Conservation (phyloP, 2,113 vertebrate species). For the Promerops cafer region DNA sequence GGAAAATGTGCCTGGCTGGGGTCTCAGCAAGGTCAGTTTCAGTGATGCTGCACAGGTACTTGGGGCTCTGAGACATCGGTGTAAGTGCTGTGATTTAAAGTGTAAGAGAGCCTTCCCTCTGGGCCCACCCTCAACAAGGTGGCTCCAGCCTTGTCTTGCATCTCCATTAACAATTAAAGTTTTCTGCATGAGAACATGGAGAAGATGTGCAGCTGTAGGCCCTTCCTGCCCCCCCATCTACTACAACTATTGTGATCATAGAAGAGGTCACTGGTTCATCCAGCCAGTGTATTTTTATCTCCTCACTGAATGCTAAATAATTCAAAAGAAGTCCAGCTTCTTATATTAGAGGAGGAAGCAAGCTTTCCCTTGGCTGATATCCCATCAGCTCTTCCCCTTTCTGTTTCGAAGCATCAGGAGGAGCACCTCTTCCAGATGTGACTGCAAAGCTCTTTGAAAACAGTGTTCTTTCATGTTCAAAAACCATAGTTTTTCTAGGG, state of each 20-base stretch:
- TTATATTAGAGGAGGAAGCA: not conserved
- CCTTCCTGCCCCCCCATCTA: not conserved
- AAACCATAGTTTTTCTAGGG: not conserved
- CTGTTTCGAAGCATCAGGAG: not conserved
- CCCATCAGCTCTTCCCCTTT: not conserved
- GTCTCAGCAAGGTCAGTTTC: not conserved
- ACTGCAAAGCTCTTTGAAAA: not conserved
- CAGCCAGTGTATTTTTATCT: not conserved
- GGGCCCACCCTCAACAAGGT: not conserved
- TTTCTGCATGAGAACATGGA: not conserved
- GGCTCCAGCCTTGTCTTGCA: not conserved
- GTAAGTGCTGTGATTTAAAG: not conserved
- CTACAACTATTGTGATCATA: not conserved
- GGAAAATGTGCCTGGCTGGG: not conserved
- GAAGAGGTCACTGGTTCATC: not conserved
- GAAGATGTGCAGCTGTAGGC: not conserved
- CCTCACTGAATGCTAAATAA: not conserved
- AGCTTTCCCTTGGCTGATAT: not conserved
- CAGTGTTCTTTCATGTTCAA: not conserved
- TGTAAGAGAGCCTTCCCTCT: not conserved
- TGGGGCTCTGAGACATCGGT: not conserved
- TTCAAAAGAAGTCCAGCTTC: not conserved
- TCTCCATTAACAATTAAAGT: not conserved
- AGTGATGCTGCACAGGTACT: not conserved
- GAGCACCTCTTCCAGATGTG: not conserved